A percentile compares a stretch with the other conserved stretches of the same genome.
Conservation (phyloP, 2,113 vertebrate genomes). For the Hemiscyllium ocellatum region DNA sequence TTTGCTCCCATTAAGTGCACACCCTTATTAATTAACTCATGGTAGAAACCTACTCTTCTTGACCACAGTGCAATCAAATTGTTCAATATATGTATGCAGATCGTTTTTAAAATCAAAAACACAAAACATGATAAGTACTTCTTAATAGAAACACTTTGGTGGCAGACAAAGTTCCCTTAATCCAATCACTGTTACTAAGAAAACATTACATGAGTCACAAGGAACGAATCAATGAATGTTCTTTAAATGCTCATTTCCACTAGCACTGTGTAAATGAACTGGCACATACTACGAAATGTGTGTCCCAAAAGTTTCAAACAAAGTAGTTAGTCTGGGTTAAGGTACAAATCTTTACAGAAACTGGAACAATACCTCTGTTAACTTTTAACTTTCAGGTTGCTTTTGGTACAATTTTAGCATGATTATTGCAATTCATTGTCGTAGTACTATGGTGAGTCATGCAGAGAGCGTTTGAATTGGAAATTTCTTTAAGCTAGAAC, state of each 20-base stretch:
- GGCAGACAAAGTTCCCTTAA: neutral
- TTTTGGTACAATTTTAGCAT: neutral
- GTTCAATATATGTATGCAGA: neutral
- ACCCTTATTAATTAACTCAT: neutral
- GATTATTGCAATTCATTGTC: neutral
- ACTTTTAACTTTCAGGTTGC: neutral
- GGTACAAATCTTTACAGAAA: neutral
- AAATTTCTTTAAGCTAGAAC: neutral
- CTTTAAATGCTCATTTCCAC: neutral
- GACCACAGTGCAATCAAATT: neutral
- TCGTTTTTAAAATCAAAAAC: neutral
- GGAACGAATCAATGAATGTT: neutral
- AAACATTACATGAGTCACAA: neutral
- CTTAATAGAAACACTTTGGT: neutral
- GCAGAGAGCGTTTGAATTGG: neutral
- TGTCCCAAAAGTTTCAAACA: neutral
- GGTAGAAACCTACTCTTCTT: neutral
- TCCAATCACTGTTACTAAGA: neutral
- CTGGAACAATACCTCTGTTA: neutral
- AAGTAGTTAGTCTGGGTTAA: neutral
- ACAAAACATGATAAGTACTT: neutral
- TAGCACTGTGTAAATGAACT: neutral
- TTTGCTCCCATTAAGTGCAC: neutral
- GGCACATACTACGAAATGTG: neutral
- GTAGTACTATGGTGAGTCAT: neutral